These are phyloP conservation scores for Brachionus rotundiformis DNA, from an alignment of 1,140 invertebrate genomes.

Conservation along the genomic window DNA sequence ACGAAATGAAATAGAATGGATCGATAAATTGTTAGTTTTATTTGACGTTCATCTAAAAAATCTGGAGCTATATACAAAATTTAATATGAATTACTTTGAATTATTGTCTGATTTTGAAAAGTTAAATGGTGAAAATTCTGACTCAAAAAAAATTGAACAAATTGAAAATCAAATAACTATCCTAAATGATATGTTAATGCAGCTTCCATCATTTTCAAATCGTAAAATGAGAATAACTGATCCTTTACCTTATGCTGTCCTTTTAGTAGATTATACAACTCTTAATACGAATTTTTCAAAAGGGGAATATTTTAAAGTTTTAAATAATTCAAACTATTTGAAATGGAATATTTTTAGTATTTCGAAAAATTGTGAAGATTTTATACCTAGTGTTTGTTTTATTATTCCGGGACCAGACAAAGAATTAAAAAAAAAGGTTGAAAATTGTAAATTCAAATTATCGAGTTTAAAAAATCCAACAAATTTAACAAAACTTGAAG, in stretches of 20 bases:
- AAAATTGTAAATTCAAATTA: background rate
- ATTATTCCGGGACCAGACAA: background rate
- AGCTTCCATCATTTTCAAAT: constrained; percentile 15
- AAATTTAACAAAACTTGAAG: no score
- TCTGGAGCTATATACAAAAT: background rate
- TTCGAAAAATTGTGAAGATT: background rate
- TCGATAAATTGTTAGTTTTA: background rate
- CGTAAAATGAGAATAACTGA: background rate
- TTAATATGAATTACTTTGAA: background rate
- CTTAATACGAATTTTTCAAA: background rate
- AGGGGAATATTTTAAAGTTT: background rate
- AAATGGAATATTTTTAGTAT: background rate
- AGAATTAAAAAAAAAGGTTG: background rate
- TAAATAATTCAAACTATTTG: constrained; percentile 30
- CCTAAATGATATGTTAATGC: background rate
- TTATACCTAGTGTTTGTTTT: constrained; percentile 16
- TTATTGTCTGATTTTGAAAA: background rate
- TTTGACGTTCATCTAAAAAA: background rate
- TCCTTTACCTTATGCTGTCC: background rate
- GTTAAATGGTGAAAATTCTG: background rate
- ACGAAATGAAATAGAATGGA: background rate
- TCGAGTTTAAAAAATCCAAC: background rate
- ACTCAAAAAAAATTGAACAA: background rate
- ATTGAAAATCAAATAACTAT: background rate
- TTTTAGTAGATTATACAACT: background rate